These are phyloP conservation scores for Cryptosula pallasiana DNA, from an alignment of 2,888 invertebrate genomes.

Conservation along the genomic window DNA sequence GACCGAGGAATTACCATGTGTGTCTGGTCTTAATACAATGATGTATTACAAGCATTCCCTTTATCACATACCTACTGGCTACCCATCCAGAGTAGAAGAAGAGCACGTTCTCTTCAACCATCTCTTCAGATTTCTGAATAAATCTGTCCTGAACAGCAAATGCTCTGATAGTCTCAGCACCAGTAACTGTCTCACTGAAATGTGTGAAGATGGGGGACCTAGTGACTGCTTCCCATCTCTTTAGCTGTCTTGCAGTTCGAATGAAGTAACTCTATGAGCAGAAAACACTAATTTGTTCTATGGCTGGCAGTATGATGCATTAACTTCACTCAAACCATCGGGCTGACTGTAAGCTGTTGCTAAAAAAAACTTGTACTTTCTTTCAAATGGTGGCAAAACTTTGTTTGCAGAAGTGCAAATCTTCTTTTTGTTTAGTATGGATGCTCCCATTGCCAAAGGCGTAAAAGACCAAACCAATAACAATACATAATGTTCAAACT, in stretches of 20 bases:
- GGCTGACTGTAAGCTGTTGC: too few relatives aligned
- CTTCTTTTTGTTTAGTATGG: too few relatives aligned
- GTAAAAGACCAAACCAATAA: too few relatives aligned
- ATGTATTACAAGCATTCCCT: too few relatives aligned
- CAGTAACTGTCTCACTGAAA: slow-evolving; percentile 86
- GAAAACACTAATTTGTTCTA: too few relatives aligned
- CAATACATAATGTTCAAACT: too few relatives aligned
- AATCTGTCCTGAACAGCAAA: slow-evolving; percentile 76
- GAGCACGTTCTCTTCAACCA: not conserved
- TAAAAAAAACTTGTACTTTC: too few relatives aligned
- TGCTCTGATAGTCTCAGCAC: slow-evolving; percentile 71
- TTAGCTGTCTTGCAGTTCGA: slow-evolving; percentile 85
- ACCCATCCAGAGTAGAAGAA: not conserved
- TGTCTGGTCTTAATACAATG: too few relatives aligned
- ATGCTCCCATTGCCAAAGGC: too few relatives aligned
- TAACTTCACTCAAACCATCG: too few relatives aligned
- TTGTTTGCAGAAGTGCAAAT: not conserved
- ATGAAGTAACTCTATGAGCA: slow-evolving; percentile 78
- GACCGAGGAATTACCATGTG: too few relatives aligned
- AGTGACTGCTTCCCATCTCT: slow-evolving; percentile 85
- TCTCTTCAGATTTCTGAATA: slow-evolving; percentile 60
- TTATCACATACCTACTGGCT: not conserved
- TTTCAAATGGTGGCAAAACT: not conserved
- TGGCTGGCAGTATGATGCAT: too few relatives aligned
- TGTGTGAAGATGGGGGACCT: slow-evolving; percentile 95